phyloP scores from a whole-genome alignment of 2,888 invertebrate species.

The Polydrusus cervinus region DNA sequence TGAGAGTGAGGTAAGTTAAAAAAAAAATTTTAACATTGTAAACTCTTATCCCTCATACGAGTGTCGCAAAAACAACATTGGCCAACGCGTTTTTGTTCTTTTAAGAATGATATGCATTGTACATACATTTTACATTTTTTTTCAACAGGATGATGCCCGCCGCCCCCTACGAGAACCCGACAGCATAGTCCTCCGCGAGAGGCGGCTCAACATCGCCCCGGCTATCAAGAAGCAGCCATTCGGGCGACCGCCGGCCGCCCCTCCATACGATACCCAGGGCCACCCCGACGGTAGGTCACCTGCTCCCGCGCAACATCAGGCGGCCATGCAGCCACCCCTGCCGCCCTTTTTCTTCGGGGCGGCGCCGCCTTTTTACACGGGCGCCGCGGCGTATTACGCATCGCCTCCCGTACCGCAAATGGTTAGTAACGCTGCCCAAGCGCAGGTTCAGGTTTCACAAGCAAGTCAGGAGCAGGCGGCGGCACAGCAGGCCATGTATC shows the following conservation, averaged over 20 bases:
- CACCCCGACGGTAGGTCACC: slow-evolving; percentile 62
- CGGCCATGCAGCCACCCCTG: slow-evolving; percentile 66
- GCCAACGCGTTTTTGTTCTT: no score
- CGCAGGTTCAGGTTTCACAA: slow-evolving; percentile 47
- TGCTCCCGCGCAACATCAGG: slow-evolving; percentile 71
- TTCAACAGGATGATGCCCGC: slow-evolving; percentile 81
- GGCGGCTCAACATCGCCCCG: slow-evolving; percentile 89
- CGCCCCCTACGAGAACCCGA: slow-evolving; percentile 83
- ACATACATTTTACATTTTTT: no score
- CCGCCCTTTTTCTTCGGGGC: slow-evolving; percentile 48
- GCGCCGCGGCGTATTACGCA: slow-evolving; percentile 68
- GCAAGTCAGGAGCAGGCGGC: slow-evolving; percentile 64
- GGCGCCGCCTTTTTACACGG: slow-evolving; percentile 68
- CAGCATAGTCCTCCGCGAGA: slow-evolving; percentile 84
- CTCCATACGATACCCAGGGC: slow-evolving; percentile 45
- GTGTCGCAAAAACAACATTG: no score
- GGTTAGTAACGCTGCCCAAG: slow-evolving; percentile 53
- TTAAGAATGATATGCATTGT: no score
- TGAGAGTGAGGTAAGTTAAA: slow-evolving; percentile 77
- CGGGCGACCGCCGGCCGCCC: slow-evolving; percentile 44
- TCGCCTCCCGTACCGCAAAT: slow-evolving; percentile 63
- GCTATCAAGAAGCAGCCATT: slow-evolving; percentile 86
- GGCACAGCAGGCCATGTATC: slow-evolving; percentile 67
- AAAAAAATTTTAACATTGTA: no score
- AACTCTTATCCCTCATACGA: no score